phyloP scores from a whole-genome alignment of 2,888 invertebrate species.

The Scaptomyza caliginosa region DNA sequence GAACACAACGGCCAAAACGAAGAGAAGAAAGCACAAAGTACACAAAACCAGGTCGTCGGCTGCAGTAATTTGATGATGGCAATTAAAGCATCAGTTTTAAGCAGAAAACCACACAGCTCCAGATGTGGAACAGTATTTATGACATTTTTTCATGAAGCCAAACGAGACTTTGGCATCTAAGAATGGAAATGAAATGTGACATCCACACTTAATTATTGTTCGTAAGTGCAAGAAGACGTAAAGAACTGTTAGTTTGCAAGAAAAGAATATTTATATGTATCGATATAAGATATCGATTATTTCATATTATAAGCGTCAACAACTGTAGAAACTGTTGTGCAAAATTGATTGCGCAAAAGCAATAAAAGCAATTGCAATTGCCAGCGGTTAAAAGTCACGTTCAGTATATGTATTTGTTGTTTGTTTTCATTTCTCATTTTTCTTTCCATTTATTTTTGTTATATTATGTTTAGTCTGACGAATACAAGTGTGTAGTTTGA shows the following conservation, averaged over 20 bases:
- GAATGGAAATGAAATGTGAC: constrained; percentile 5
- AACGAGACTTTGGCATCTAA: constrained; percentile 27
- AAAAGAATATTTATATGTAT: neutral
- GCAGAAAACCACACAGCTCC: constrained; percentile 25
- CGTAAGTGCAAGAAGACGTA: neutral
- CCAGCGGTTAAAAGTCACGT: constrained; percentile 52
- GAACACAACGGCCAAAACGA: constrained; percentile 23
- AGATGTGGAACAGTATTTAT: constrained; percentile 25
- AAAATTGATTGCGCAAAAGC: constrained; percentile 38
- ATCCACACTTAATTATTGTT: neutral
- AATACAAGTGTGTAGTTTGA: constrained; percentile 18
- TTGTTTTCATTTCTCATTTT: constrained; percentile 13
- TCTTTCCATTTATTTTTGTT: constrained; percentile 3
- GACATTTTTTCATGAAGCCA: constrained; percentile 25
- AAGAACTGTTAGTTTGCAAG: neutral
- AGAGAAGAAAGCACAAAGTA: constrained; percentile 37
- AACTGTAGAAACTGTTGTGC: neutral
- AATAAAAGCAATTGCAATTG: constrained; percentile 47
- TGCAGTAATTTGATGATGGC: constrained; percentile 41
- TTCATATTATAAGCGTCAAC: neutral
- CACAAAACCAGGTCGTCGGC: constrained; percentile 49
- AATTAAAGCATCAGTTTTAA: constrained; percentile 39
- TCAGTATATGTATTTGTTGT: constrained; percentile 39
- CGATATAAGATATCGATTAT: constrained; percentile 2
- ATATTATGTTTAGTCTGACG: constrained; percentile 8